phyloP scores from a whole-genome alignment of 2,888 invertebrate genomes.

The Eueremaeus valkanovi region DNA sequence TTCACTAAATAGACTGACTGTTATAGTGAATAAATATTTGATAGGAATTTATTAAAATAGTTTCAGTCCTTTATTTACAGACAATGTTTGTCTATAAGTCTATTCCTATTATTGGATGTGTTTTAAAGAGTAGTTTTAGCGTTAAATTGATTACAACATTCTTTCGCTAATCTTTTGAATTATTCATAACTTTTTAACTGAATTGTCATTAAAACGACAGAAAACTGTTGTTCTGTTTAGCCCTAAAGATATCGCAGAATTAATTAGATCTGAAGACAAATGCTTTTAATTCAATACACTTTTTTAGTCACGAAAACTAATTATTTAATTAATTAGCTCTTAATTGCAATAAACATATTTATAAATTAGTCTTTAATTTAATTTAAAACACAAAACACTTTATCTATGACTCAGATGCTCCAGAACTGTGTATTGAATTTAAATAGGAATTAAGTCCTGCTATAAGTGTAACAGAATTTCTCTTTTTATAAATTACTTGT shows the following conservation, averaged over 20 bases:
- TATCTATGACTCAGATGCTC: no score
- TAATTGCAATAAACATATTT: not conserved
- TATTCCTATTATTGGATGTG: no score
- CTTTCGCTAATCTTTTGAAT: conserved; percentile 20
- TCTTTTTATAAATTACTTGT: no score
- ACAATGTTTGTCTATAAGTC: no score
- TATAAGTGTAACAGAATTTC: no score
- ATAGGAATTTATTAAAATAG: no score
- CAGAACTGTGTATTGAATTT: no score
- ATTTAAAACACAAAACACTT: no score
- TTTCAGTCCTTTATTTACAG: no score
- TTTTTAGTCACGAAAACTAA: not conserved
- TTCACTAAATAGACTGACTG: no score
- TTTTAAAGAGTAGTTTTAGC: conserved; percentile 7
- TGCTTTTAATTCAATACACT: not conserved
- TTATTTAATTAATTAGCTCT: not conserved
- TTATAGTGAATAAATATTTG: no score
- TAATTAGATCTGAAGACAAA: not conserved
- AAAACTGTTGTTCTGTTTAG: conserved; percentile 9
- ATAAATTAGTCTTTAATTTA: not conserved
- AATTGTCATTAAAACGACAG: conserved; percentile 5
- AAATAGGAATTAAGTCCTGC: no score
- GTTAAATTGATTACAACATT: conserved; percentile 7
- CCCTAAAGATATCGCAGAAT: not conserved
- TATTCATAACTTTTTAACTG: conserved; percentile 21